Evolutionary conservation across 2,113 vertebrate genomes (phyloP), one percentile per base, ranked within the genome.

Genomic region (Mola mola): DNA sequence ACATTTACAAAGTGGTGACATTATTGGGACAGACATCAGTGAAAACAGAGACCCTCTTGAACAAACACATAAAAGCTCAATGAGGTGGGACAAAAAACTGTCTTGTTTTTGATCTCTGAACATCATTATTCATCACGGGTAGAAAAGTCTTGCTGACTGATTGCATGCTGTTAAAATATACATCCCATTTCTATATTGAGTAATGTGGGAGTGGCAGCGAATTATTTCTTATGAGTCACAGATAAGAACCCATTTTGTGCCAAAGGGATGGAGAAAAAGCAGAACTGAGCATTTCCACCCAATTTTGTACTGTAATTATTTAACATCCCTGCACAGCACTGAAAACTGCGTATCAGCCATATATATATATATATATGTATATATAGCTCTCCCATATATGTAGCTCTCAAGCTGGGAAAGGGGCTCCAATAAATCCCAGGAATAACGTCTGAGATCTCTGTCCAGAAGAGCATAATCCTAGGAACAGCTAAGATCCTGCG

Each of bases 1-100:
- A 42, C 34, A 51, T 70, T 57, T 58, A 16, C 72, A 74, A 60
- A 68, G 42, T 58, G 41, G 33, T 66, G 82, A 84, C 82, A 79
- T 71, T 80, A 79, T 41, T 73, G 67, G 81, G 72, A 76, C 69
- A 65, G 25, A 33, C 53, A 28, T 64, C 48, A 71, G 3, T 22
- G 62, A 76, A 58, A 74, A 75, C 42, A 75, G 53, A 63, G 61
- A 16, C 16, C 21, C 25, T 66, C 20, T 71, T 49, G 31, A 67
- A 67, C 62, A 53, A 69, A 48, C 36, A 31, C 11, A 58, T 69
- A 36, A 73, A 77, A 33, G 13, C n/a, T 37, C 37, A 53, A 47
- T 33, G 63, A 62, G 24, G 47, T 29, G 16, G 29, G 22, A 55
- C 29, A 19, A 60, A 60, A 56, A 51, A 57, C 6, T 25, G 34